A percentile compares a stretch with the other conserved stretches of the same genome.
These are phyloP conservation scores for Lasioglossum malachurum DNA, from an alignment of 2,888 invertebrate species.

Conservation along the genomic window DNA sequence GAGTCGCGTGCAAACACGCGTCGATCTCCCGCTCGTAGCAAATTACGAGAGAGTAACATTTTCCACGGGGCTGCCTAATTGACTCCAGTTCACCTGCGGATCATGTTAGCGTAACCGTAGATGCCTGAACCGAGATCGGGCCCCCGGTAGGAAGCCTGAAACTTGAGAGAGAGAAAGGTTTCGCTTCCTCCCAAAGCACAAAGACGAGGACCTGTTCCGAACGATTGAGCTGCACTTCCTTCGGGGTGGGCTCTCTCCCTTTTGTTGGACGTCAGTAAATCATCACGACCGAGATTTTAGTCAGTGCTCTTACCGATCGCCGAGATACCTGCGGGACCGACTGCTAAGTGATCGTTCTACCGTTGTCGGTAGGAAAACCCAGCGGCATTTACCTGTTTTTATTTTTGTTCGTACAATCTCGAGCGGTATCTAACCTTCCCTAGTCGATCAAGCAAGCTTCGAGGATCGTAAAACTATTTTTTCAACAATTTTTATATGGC, in stretches of 20 bases:
- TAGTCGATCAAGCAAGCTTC: background rate
- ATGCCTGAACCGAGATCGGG: background rate
- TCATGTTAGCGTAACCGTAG: slow-evolving; percentile 46
- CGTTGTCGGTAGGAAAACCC: background rate
- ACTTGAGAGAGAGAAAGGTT: slow-evolving; percentile 49
- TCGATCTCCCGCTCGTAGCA: background rate
- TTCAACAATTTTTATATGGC: background rate
- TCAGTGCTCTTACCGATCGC: slow-evolving; percentile 12
- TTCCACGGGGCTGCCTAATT: slow-evolving; percentile 8
- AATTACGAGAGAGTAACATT: background rate
- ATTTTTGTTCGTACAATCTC: background rate
- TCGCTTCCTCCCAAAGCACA: slow-evolving; percentile 42
- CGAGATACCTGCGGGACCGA: background rate
- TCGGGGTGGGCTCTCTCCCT: slow-evolving; percentile 30
- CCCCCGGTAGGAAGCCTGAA: slow-evolving; percentile 27
- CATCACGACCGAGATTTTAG: slow-evolving; percentile 29
- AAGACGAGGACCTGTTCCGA: slow-evolving; percentile 50
- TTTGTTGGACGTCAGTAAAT: slow-evolving; percentile 58
- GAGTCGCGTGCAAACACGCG: background rate
- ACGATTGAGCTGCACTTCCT: slow-evolving; percentile 63
- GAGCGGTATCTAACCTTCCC: background rate
- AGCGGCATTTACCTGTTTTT: background rate
- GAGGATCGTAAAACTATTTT: background rate
- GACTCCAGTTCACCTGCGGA: slow-evolving; percentile 34
- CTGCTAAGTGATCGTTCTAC: background rate